Base-by-base conservation (phyloP, 2,888 invertebrate species). In the Catocala fraxini region DNA sequence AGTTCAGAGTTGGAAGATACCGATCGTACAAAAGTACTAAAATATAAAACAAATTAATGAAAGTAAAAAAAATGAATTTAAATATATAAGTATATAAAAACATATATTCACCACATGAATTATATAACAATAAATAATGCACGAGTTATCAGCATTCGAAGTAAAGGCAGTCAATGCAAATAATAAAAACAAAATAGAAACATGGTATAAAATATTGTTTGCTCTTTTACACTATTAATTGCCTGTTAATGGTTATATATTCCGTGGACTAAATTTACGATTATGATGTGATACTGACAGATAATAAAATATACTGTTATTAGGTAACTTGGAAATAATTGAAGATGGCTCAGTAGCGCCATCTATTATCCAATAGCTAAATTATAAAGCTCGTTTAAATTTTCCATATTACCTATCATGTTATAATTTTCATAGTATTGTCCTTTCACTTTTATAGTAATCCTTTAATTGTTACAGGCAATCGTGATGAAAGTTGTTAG, bases 401-500 rank as follows among this genome's bases (percentile, higher is more conserved):
- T 39, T 9, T 39, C 9, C 2, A n/a, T 7, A 7, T 46, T 12
- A 12, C 47, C n/a, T n/a, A 42, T 42, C 0, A 42, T n/a, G 10
- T 39, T 39, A 39, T 1, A 15, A 46, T 25, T 25, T 3, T 1
- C 25, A 25, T 25, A 25, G 25, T 25, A 15, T 15, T 15, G 15
- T 3, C 25, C 25, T 25, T 25, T 39, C 35, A 39, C 35, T 39
- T 39, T 7, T 39, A 7, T 39, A 42, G 5, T 15, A 11, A 12
- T 51, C 55, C 54, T 66, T 12, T 51, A 63, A 6, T 84, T 74
- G 78, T 92, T 89, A 71, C 92, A 93, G 93, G 88, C 82, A 80
- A 77, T 82, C 90, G 91, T 85, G 83, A 96, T 96, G 96, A 96
- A 96, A 95, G 95, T 96, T 88, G 95, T 96, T 89, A 96, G 96